These are phyloP conservation scores for Hipposideros armiger DNA, from an alignment of 2,113 vertebrate species.

Conservation along the genomic window DNA sequence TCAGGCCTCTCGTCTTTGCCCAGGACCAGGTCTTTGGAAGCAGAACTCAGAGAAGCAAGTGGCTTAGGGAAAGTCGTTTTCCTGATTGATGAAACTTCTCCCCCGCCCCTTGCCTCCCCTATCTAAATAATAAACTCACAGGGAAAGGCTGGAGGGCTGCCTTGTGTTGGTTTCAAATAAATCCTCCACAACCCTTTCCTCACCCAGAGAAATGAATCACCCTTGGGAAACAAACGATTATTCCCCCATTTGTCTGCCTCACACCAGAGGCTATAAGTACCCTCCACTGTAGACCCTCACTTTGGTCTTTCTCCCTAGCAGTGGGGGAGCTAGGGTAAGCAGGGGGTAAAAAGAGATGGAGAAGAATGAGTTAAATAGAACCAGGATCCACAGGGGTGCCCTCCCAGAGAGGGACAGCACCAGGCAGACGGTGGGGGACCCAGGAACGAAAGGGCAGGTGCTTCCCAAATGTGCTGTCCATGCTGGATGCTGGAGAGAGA, in stretches of 20 bases:
- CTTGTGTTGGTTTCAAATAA: constrained; percentile 63
- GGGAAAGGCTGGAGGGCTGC: constrained; percentile 53
- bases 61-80: constrained; percentile 43
- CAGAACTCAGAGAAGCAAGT: neutral
- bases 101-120: neutral
- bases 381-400: neutral
- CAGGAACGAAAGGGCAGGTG: neutral
- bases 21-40: neutral
- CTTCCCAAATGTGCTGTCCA: neutral
- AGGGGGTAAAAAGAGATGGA: neutral
- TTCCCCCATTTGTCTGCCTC: constrained; percentile 74
- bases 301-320: neutral
- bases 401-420: neutral
- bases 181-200: constrained; percentile 45
- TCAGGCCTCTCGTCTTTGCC: neutral
- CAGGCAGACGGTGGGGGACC: rapidly evolving
- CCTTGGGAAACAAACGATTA: constrained; percentile 76
- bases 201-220: constrained; percentile 79
- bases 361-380: neutral
- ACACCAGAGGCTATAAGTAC: constrained; percentile 16
- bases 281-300: neutral
- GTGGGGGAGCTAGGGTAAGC: neutral
- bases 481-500: neutral
- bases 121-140: constrained; percentile 45
- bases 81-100: constrained; percentile 76